Percentiles rank a stretch among this genome's conserved stretches.
Evolutionary conservation across 2,797 vertebrate species (phyloP).

Genomic region (Eutrigla gurnardus): DNA sequence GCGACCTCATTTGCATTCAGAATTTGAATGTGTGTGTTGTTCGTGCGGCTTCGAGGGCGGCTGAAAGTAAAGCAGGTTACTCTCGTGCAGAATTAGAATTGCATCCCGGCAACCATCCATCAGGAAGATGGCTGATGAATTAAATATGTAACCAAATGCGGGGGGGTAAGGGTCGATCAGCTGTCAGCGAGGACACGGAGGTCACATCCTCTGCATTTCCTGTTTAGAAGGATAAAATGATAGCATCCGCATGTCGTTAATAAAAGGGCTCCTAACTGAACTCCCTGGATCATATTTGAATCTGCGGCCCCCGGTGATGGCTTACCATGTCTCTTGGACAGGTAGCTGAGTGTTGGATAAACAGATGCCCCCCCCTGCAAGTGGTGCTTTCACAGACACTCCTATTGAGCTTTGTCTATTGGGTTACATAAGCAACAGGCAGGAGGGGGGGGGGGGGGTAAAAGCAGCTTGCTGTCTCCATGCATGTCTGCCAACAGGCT

Average conservation of each 20-base stretch:
- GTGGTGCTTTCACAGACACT: constrained; percentile 43
- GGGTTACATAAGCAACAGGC: constrained; percentile 58
- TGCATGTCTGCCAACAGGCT: constrained; percentile 55
- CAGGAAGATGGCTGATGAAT: constrained; percentile 55
- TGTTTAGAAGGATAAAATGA: neutral
- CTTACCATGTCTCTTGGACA: constrained; percentile 10
- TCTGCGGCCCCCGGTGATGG: neutral
- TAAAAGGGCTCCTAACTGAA: neutral
- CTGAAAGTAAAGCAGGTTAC: constrained; percentile 44
- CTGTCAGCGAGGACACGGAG: constrained; percentile 1
- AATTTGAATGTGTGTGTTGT: constrained; percentile 50
- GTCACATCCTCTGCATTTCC: constrained; percentile 12
- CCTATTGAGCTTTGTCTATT: constrained; percentile 60
- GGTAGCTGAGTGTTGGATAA: constrained; percentile 32
- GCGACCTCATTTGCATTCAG: constrained; percentile 49
- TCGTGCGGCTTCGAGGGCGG: constrained; percentile 13
- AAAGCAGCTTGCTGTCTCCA: constrained; percentile 38
- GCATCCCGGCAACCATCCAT: constrained; percentile 47
- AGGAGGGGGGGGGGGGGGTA: neutral
- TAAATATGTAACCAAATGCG: constrained; percentile 49
- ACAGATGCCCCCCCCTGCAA: constrained; percentile 22
- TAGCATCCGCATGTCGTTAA: neutral
- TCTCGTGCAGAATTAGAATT: constrained; percentile 26
- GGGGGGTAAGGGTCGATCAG: neutral
- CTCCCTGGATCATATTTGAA: neutral